These are phyloP conservation scores for Darevskia mixta DNA, from an alignment of 2,797 vertebrate species.

Conservation along the genomic window DNA sequence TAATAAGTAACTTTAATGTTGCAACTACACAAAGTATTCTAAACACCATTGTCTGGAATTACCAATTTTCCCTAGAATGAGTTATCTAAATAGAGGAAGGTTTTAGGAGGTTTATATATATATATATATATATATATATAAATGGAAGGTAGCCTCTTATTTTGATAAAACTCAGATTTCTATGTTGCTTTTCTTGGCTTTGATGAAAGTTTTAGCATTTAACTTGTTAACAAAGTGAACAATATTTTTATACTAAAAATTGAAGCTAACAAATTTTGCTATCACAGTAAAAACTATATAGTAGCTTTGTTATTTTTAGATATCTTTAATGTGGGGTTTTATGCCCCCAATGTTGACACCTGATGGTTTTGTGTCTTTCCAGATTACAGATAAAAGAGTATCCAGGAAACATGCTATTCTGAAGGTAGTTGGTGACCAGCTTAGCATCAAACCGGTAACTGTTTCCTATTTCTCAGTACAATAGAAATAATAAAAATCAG, in stretches of 20 bases:
- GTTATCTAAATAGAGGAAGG: not conserved
- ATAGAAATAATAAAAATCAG: not conserved
- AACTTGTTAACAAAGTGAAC: not conserved
- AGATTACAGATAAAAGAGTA: slow-evolving; percentile 85
- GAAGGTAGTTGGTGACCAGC: slow-evolving; percentile 78
- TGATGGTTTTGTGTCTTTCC: not conserved
- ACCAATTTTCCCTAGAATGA: not conserved
- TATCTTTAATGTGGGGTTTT: not conserved
- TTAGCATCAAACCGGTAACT: slow-evolving; percentile 87
- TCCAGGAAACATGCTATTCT: slow-evolving; percentile 87
- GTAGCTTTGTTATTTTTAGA: not conserved
- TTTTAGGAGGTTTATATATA: not conserved
- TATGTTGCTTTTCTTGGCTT: not conserved
- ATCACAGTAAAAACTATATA: not conserved
- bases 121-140: no score
- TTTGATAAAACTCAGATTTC: not conserved
- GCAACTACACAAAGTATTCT: not conserved
- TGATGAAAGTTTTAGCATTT: not conserved
- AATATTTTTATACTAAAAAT: not conserved
- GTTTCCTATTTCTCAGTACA: not conserved
- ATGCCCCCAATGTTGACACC: not conserved
- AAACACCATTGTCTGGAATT: not conserved
- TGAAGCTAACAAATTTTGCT: not conserved
- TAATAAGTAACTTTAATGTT: not conserved
- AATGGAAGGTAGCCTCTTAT: not conserved